Evolutionary conservation across 2,797 vertebrate species (phyloP).

Genomic region (Manis javanica): DNA sequence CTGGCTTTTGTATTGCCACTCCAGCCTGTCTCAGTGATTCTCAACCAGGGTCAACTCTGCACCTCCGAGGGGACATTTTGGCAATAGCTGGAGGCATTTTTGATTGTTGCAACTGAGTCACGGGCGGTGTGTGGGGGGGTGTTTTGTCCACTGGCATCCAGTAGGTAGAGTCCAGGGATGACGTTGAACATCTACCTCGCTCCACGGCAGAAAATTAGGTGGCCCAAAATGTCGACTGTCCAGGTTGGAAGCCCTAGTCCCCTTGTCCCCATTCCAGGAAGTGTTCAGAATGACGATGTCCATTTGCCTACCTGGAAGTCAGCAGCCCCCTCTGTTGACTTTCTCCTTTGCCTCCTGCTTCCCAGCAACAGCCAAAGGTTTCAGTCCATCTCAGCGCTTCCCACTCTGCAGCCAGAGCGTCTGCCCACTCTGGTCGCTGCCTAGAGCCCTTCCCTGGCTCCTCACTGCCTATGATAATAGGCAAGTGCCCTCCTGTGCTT

Average conservation of each 20-base stretch:
- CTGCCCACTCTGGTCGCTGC: not conserved
- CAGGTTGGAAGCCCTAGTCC: not conserved
- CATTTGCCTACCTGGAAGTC: not conserved
- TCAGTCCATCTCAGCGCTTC: not conserved
- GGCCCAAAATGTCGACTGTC: not conserved
- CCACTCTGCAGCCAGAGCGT: not conserved
- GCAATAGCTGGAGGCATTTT: not conserved
- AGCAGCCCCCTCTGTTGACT: not conserved
- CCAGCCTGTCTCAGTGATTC: not conserved
- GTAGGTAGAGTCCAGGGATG: not conserved
- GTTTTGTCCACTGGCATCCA: not conserved
- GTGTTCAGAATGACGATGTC: not conserved
- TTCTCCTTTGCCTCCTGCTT: not conserved
- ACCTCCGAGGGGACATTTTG: not conserved
- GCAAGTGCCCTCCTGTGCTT: not conserved
- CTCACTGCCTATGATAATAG: not conserved
- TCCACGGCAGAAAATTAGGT: not conserved
- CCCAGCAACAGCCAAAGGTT: not conserved
- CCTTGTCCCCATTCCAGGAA: not conserved
- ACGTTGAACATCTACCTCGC: not conserved
- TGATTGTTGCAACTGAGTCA: not conserved
- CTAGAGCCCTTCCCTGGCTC: not conserved
- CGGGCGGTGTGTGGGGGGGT: too few species aligned
- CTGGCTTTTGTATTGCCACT: not conserved
- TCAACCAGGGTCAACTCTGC: not conserved